Percentiles rank a stretch among this genome's conserved stretches.
phyloP scores from a whole-genome alignment of 2,888 invertebrate genomes.

The Agrochola macilenta region DNA sequence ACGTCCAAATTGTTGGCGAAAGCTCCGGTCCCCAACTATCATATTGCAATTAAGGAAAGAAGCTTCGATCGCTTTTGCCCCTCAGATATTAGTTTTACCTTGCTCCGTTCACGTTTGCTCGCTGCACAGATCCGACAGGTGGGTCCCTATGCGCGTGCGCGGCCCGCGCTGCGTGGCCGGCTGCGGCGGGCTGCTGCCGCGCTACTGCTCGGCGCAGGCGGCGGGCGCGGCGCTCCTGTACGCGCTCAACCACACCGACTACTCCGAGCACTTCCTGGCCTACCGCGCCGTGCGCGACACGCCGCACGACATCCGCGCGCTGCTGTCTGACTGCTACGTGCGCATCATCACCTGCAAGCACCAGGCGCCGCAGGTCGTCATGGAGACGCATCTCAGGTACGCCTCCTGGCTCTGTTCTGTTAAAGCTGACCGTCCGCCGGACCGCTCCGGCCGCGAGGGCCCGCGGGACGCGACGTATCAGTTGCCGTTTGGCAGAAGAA shows the following conservation, averaged over 20 bases:
- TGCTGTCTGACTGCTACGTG: conserved; percentile 94
- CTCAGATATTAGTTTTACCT: too few relatives aligned
- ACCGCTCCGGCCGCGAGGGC: background rate
- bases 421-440: background rate
- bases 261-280: conserved; percentile 94
- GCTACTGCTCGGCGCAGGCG: conserved; percentile 93
- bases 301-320: conserved; percentile 95
- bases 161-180: conserved; percentile 93
- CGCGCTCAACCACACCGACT: conserved; percentile 93
- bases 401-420: background rate
- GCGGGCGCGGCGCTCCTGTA: conserved; percentile 94
- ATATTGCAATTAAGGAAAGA: background rate
- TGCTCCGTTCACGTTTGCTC: background rate
- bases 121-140: conserved; percentile 91
- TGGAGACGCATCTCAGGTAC: conserved; percentile 92
- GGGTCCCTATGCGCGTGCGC: conserved; percentile 92
- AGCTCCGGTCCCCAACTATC: background rate
- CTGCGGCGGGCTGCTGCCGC: conserved; percentile 95
- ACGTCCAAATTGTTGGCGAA: too few relatives aligned
- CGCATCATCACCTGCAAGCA: conserved; percentile 93
- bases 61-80: background rate
- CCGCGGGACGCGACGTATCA: background rate
- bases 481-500: too few relatives aligned
- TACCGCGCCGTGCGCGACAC: conserved; percentile 94
- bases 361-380: conserved; percentile 89